Evolutionary conservation across 1,140 invertebrate genomes (phyloP), one percentile per base, ranked within the genome.

Genomic region (Cyrtorhinus lividipennis): DNA sequence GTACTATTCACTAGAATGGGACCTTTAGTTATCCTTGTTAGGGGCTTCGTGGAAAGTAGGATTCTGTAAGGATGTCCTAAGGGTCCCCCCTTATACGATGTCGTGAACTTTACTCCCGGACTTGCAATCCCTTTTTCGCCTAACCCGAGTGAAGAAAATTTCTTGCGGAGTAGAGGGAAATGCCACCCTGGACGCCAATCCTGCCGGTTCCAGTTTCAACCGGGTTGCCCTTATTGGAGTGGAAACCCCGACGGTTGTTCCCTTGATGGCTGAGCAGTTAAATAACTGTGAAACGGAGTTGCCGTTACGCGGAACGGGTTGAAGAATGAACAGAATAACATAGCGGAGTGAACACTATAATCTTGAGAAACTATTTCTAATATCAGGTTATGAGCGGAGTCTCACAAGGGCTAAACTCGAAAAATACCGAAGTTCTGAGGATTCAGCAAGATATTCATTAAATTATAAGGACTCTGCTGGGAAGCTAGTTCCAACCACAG

Each of bases 21-120:
- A 20, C 48, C 48, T 53, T 53, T 53, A 53, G 48, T 53, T 53
- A 53, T 53, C 48, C 48, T 53, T 53, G 48, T 53, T 53, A 53
- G 48, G 10, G 48, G 8, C 10, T 8, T 8, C 5, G 30, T 38
- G 48, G 5, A 53, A 8, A 5, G 48, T 5, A 20, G 48, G 48
- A 53, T 20, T 20, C 48, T 5, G 12, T 53, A 22, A 53, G 48
- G 10, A 53, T 22, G 48, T 53, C 48, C 48, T 53, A 53, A 53
- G 48, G 48, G 48, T 12, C 20, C 12, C 5, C 48, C 48, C 48
- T 53, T 53, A 38, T 38, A 53, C 48, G 48, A 53, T 22, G 48
- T 53, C 48, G 48, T 53, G 48, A 53, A 53, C 48, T 53, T 53
- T 10, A 44, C 48, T 12, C 48, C 12, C 48, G 10, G 12, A 12